phyloP scores from a whole-genome alignment of 2,888 invertebrate species.

The Orthonychiurus folsomi region DNA sequence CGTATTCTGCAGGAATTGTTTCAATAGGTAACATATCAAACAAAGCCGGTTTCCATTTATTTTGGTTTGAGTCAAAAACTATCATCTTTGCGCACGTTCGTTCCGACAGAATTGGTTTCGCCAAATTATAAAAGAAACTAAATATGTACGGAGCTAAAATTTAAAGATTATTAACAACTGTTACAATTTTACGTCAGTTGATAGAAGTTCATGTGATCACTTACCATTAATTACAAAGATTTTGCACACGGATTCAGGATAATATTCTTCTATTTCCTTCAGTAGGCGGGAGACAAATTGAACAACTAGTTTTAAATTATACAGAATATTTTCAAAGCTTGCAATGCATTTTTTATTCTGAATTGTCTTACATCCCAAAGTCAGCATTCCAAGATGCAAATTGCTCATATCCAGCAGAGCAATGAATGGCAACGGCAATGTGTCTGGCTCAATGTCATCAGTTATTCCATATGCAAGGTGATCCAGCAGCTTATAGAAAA shows the following conservation, averaged over 20 bases:
- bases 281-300: conserved; percentile 18
- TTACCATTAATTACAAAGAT: conserved; percentile 18
- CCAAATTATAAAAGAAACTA: not conserved
- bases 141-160: conserved; percentile 7
- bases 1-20: conserved; percentile 16
- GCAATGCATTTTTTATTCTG: no score
- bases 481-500: conserved; percentile 2
- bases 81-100: conserved; percentile 6
- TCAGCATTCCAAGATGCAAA: no score
- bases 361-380: no score
- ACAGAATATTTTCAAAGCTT: no score
- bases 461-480: not conserved
- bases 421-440: not conserved
- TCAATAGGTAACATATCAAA: conserved; percentile 12
- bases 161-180: no score
- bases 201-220: not conserved
- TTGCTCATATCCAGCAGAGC: conserved; percentile 2
- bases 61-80: conserved; percentile 14
- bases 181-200: not conserved
- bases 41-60: conserved; percentile 15
- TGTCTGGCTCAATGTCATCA: not conserved
- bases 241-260: conserved; percentile 18
- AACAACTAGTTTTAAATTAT: no score
- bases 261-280: conserved; percentile 18
- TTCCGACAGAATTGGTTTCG: conserved; percentile 11